Evolutionary conservation across 2,113 vertebrate genomes (phyloP).

Genomic region (Psophia crepitans): DNA sequence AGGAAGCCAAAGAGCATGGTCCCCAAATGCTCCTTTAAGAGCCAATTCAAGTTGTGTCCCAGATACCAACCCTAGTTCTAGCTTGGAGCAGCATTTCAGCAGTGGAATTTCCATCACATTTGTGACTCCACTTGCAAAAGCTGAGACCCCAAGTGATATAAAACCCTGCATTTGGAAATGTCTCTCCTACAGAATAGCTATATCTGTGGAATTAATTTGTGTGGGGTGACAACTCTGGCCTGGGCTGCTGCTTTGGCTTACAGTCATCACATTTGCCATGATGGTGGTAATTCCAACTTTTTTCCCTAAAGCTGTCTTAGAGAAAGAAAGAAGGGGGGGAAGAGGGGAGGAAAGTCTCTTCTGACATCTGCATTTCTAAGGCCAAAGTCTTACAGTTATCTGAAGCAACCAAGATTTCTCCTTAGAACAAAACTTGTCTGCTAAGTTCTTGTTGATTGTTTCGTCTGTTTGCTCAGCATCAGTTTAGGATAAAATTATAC

Average conservation of each 20-base stretch:
- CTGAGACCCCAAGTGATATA: background rate
- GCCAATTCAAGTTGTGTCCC: background rate
- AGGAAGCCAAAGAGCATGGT: background rate
- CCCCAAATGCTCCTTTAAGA: background rate
- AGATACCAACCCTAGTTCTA: background rate
- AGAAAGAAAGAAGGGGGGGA: background rate
- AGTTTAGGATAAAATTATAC: constrained; percentile 37
- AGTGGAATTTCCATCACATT: background rate
- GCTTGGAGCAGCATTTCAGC: background rate
- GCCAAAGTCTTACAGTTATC: background rate
- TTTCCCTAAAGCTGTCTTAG: background rate
- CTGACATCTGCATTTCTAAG: constrained; percentile 32
- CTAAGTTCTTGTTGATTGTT: constrained; percentile 37
- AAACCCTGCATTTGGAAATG: background rate
- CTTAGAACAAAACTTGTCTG: background rate
- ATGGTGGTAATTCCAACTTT: background rate
- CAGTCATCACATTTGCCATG: background rate
- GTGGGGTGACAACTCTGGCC: background rate
- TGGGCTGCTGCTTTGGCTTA: background rate
- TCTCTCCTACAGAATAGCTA: background rate
- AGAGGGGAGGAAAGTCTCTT: background rate
- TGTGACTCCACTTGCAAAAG: background rate
- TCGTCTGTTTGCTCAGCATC: constrained; percentile 41
- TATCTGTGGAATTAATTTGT: background rate
- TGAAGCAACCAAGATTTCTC: background rate